Base-by-base conservation (phyloP, 1,140 invertebrate genomes). In the Spodoptera litura region DNA sequence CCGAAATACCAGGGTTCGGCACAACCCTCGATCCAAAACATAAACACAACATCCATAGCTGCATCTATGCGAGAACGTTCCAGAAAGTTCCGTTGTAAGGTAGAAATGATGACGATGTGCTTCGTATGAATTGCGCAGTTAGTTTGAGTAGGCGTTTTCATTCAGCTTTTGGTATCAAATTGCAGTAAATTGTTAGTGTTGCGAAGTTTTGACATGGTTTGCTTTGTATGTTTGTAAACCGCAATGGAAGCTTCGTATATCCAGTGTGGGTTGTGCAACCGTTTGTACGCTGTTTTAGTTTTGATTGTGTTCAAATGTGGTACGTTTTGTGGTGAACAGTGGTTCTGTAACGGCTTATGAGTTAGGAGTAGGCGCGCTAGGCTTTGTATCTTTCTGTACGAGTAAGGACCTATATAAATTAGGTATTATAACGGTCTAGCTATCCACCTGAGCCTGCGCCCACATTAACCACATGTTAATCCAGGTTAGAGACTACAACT, bases 1-100 rank as follows among this genome's bases (percentile, higher is more conserved):
- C 72, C 80, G 51, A 81, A 85, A 85, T 83, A 82, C 56, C 80
- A 83, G 71, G 81, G 79, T 71, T 82, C 82, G 74, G 52, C 20
- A 58, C 66, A 52, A 74, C 38, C 38, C 38, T 44, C 72, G 4
- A n/a, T 25, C n/a, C 2, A 12, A 58, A 73, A 49, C 25, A 44
- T 51, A 44, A 59, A 11, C 35, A 12, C 35, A 11, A 49, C 38
- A 73, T 59, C 27, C 55, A 73, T 73, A 56, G 55, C 31, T 51
- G n/a, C n/a, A 6, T 59, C 44, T 13, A 11, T 73, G 11, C n/a
- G 15, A 15, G 15, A 9, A 9, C 9, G 2, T 31, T 53, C 25
- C 1, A 11, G 51, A 53, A 55, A n/a, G 27, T 70, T 55, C 66
- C 9, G 51, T 70, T 13, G 31, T 8, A 4, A 35, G 31, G 10